Evolutionary conservation across 2,113 vertebrate genomes (phyloP).

Genomic region (Xyrauchen texanus): DNA sequence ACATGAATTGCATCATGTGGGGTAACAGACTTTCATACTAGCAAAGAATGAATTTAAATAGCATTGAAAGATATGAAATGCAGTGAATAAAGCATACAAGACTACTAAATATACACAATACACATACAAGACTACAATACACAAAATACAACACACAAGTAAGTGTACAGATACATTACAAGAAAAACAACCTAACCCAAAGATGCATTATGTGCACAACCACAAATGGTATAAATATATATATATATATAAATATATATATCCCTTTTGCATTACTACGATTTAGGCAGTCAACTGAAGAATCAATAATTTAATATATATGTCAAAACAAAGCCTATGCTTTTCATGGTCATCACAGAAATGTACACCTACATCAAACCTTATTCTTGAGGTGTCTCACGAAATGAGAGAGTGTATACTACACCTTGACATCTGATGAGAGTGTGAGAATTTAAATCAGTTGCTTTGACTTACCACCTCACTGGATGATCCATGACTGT

Average conservation of each 20-base stretch:
- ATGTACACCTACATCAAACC: background rate
- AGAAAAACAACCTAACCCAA: background rate
- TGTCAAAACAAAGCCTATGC: background rate
- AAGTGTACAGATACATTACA: background rate
- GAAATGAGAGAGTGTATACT: background rate
- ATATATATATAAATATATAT: too few species aligned
- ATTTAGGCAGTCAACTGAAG: too few species aligned
- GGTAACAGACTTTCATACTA: background rate
- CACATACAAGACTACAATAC: background rate
- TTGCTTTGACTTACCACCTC: constrained; percentile 47
- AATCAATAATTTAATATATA: background rate
- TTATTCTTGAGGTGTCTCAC: background rate
- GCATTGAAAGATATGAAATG: background rate
- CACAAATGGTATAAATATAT: background rate
- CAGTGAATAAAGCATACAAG: background rate
- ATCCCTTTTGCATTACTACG: too few species aligned
- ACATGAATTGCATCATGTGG: background rate
- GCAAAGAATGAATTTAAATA: background rate
- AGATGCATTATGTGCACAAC: background rate
- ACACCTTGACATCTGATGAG: background rate
- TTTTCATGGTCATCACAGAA: background rate
- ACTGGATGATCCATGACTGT: constrained; percentile 28
- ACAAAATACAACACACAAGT: background rate
- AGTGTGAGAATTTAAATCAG: constrained; percentile 7
- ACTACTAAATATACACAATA: too few species aligned